phyloP scores from a whole-genome alignment of 2,888 invertebrate species.

The Hydrotaea diabolus region DNA sequence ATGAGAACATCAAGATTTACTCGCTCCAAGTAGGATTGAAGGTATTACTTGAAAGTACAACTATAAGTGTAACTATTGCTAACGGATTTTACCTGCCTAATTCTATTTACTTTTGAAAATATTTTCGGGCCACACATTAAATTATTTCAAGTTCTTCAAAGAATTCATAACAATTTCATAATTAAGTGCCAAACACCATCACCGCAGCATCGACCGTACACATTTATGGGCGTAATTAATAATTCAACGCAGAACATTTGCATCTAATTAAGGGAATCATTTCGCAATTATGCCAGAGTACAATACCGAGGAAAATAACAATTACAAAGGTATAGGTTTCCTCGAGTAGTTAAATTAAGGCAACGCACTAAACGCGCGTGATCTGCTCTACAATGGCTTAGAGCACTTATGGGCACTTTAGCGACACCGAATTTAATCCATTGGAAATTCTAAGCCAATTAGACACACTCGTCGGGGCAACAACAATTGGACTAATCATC shows the following conservation, averaged over 20 bases:
- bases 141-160: not conserved
- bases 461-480: not conserved
- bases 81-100: too few relatives aligned
- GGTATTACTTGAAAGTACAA: too few relatives aligned
- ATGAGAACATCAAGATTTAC: too few relatives aligned
- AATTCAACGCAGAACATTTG: not conserved
- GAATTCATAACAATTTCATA: not conserved
- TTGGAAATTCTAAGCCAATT: not conserved
- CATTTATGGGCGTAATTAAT: not conserved
- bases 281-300: not conserved
- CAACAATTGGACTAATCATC: not conserved
- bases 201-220: not conserved
- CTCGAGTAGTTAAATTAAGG: not conserved
- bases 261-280: conserved; percentile 1
- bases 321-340: not conserved
- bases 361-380: not conserved
- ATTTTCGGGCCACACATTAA: not conserved
- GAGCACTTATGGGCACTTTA: not conserved
- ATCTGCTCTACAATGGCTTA: not conserved
- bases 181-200: not conserved
- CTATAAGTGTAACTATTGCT: too few relatives aligned
- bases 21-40: too few relatives aligned
- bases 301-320: not conserved
- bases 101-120: too few relatives aligned
- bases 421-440: not conserved